Conservation (phyloP, 2,888 invertebrate species). For the Lottia scabra region DNA sequence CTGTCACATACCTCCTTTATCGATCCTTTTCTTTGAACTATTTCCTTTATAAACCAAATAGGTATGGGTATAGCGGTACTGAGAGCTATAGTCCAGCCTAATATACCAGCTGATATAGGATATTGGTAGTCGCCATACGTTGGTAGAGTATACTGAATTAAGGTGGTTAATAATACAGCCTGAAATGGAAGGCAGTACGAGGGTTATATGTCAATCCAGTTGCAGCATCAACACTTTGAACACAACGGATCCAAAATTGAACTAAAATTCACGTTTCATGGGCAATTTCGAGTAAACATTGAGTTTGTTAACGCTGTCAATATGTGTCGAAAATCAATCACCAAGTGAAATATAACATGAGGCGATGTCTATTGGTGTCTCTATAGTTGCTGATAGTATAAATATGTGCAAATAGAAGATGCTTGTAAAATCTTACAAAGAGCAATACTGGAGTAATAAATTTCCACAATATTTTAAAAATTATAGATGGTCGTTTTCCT, state of each 20-base stretch:
- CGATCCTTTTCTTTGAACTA: conserved; percentile 20
- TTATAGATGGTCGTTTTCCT: conserved; percentile 36
- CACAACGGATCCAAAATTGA: no score
- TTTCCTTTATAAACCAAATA: conserved; percentile 28
- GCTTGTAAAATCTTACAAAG: conserved; percentile 33
- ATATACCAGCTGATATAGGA: conserved; percentile 51
- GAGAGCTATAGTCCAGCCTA: conserved; percentile 61
- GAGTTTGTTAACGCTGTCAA: no score
- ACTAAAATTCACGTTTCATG: no score
- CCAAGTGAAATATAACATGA: no score
- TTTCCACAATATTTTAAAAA: conserved; percentile 44
- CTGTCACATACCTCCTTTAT: conserved; percentile 15
- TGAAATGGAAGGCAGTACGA: conserved; percentile 23
- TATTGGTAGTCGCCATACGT: conserved; percentile 53
- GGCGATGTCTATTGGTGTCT: no score
- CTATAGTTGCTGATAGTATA: no score
- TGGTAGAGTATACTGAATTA: conserved; percentile 39
- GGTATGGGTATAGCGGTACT: conserved; percentile 57
- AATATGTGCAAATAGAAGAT: no score
- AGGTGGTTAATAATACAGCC: conserved; percentile 41
- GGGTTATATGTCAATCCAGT: no score
- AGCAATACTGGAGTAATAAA: conserved; percentile 45
- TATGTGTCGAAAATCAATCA: no score
- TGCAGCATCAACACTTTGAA: no score
- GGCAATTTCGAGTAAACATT: no score